Conservation (phyloP, 2,113 vertebrate species). For the Maylandia zebra region DNA sequence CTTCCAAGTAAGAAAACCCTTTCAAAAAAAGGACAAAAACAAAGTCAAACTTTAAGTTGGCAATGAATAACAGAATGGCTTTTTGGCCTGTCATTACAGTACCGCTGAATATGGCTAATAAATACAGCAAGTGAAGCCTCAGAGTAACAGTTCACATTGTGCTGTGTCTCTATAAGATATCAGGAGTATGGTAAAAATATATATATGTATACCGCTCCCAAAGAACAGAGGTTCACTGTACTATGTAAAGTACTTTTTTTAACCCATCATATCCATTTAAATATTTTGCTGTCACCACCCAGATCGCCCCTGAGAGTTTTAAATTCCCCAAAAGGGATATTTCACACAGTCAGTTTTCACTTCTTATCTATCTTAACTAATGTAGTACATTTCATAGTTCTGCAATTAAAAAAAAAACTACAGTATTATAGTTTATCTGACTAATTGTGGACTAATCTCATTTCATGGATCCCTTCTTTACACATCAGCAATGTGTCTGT, state of each 20-base stretch:
- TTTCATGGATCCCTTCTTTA: background rate
- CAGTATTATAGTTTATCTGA: background rate
- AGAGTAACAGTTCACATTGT: background rate
- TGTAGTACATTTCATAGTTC: background rate
- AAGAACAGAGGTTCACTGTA: background rate
- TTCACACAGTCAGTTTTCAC: constrained; percentile 4
- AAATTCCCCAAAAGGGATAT: background rate
- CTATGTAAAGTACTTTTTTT: background rate
- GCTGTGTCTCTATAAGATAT: background rate
- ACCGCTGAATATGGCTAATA: constrained; percentile 1
- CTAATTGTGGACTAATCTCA: background rate
- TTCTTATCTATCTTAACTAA: background rate
- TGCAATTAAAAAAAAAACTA: background rate
- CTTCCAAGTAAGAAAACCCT: background rate
- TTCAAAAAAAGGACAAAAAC: background rate
- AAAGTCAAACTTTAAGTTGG: background rate
- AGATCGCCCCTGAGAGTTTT: constrained; percentile 8
- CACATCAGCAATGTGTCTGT: background rate
- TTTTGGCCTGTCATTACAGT: background rate
- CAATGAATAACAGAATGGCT: background rate
- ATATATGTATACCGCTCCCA: background rate
- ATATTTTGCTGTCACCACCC: background rate
- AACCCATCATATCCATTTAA: background rate
- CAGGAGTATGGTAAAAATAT: background rate
- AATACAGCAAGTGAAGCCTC: background rate